A percentile compares a stretch with the other conserved stretches of the same genome.
These are phyloP conservation scores for Drosophila gaucha DNA, from an alignment of 2,888 invertebrate genomes.

Conservation along the genomic window DNA sequence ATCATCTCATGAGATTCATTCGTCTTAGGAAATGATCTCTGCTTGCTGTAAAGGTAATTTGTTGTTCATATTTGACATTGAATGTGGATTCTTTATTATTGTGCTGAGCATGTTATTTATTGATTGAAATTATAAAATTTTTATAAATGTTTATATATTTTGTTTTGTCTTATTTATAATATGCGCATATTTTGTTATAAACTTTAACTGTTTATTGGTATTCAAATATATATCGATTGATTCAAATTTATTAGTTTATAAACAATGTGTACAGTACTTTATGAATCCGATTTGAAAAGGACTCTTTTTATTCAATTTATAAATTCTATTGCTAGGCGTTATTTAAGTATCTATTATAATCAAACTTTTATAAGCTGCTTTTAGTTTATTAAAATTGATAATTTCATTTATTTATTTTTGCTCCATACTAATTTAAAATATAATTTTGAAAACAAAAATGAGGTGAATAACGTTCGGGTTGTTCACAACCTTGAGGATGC, in stretches of 20 bases:
- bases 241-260: conserved; percentile 44
- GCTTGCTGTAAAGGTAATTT: conserved; percentile 38
- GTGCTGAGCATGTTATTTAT: conserved; percentile 47
- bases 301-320: conserved; percentile 34
- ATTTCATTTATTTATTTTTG: conserved; percentile 21
- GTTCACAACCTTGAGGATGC: conserved; percentile 6
- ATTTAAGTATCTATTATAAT: conserved; percentile 44
- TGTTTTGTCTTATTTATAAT: conserved; percentile 46
- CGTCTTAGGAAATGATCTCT: conserved; percentile 1
- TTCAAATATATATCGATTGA: conserved; percentile 28
- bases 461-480: too few species aligned
- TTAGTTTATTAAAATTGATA: conserved; percentile 26
- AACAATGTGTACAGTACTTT: conserved; percentile 28
- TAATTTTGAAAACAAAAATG: conserved; percentile 27
- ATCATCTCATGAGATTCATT: conserved; percentile 1
- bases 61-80: conserved; percentile 20
- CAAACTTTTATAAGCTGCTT: conserved; percentile 45
- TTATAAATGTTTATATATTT: conserved; percentile 40
- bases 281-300: conserved; percentile 5
- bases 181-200: conserved; percentile 55
- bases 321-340: conserved; percentile 44
- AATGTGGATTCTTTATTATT: conserved; percentile 26
- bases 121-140: conserved; percentile 36
- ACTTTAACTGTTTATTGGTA: conserved; percentile 32
- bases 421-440: conserved; percentile 33